Evolutionary conservation across 2,113 vertebrate species (phyloP), one percentile per base, ranked within the genome.

Genomic region (Motacilla alba): DNA sequence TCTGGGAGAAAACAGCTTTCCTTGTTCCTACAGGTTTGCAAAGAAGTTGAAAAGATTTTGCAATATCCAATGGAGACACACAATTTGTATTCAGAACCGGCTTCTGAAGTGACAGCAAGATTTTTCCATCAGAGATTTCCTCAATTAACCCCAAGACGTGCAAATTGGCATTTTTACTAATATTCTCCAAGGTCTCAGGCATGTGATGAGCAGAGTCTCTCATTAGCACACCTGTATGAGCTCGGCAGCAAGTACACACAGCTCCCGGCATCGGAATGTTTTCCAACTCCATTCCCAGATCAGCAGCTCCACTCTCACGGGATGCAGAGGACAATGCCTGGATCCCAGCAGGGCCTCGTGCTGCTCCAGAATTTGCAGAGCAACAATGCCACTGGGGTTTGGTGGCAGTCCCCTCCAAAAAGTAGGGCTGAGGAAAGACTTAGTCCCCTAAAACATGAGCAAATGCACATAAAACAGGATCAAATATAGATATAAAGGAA

Each of bases 91-190:
- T 95, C 96, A 82, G 93, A 94, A 43, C 83, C 6, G 31, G 77
- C 66, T 82, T 64, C 89, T 31, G 73, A 82, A 94, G 64, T 69
- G 93, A 92, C 96, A 97, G 94, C 47, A 39, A 93, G 79, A 90
- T 94, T 95, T 96, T 96, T 95, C 87, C 94, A 75, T 83, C 2
- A 1, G 92, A 96, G 92, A 96, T 93, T 95, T 96, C 96, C 92
- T 95, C 95, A 97, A 92, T 97, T 96, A 97, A 96, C 90, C 94
- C 95, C 94, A 97, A 92, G 90, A 83, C 93, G 78, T 75, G 90
- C 85, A 96, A 96, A 97, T 81, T 96, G 94, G 94, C 90, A 81
- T 92, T 96, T 96, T 96, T 90, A 56, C 87, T 78, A 83, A 94
- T 93, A 91, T 90, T 83, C 92, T 96, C 87, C 68, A 67, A 88